Evolutionary conservation across 2,797 vertebrate species (phyloP), one percentile per base, ranked within the genome.

Genomic region (Borostomias antarcticus): DNA sequence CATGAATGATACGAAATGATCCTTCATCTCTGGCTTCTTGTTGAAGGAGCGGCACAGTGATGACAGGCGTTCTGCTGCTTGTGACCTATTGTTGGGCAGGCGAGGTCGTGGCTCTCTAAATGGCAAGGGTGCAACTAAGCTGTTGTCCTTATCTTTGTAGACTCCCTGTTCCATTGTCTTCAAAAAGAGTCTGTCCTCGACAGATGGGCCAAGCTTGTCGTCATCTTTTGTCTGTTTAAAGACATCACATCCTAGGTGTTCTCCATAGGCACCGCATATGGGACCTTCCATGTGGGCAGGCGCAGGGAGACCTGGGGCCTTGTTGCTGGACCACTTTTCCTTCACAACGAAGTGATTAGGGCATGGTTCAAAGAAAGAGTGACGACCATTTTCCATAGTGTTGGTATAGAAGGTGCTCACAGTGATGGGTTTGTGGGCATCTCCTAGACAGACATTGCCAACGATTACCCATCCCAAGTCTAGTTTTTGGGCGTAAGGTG

Each of bases 381-480:
- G 32, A 9, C 32, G 32, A 4, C 32, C 32, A 33, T 33, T 33
- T 33, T 33, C 32, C 32, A 33, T 3, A 33, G 32, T 33, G 32
- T 33, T 33, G 32, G 32, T 33, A 33, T 4, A 33, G 9, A 4
- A 33, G 32, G 32, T 33, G 32, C 32, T 33, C 32, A 33, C 32
- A 33, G 13, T 64, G n/a, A 6, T 6, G 1, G 62, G 62, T 9
- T 53, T 53, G 50, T 64, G 62, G 10, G 26, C 15, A 32, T 9
- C 9, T 33, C 66, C 58, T 17, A 56, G n/a, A 37, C 37, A 69
- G 5, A 69, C 59, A 19, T 69, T 56, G 6, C 67, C 67, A n/a
- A 69, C 59, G n/a, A 62, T 56, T 8, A 69, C 67, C 67, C 37
- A 62, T 19, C 67, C 51, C 21, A 69, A 11, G n/a, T 69, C 52